phyloP scores from a whole-genome alignment of 2,888 invertebrate species.

The Tipula confusa region DNA sequence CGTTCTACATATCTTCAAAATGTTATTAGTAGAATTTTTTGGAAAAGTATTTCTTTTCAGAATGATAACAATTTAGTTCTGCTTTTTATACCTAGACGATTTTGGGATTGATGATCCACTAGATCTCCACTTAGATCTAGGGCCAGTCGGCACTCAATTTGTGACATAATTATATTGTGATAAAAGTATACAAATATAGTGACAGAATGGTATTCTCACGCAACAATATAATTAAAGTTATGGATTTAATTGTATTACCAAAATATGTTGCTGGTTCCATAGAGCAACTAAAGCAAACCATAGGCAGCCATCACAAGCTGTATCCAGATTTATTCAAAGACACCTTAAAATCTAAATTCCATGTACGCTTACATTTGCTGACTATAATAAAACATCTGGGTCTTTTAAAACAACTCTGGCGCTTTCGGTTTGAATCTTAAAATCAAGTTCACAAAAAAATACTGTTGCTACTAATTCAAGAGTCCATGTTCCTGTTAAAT shows the following conservation, averaged over 20 bases:
- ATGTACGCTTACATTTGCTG: slow-evolving; percentile 33
- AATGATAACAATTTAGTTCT: too few species aligned
- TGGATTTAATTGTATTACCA: slow-evolving; percentile 34
- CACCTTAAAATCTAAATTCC: slow-evolving; percentile 34
- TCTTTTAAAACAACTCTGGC: background rate
- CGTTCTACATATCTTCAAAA: too few species aligned
- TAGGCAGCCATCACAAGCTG: slow-evolving; percentile 32
- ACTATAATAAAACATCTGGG: background rate
- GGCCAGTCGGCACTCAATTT: too few species aligned
- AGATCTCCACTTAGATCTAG: too few species aligned
- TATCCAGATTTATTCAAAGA: slow-evolving; percentile 28
- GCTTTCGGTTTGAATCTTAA: slow-evolving; percentile 34
- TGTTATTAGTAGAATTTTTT: too few species aligned
- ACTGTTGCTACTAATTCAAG: slow-evolving; percentile 35
- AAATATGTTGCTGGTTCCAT: slow-evolving; percentile 31
- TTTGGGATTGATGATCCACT: too few species aligned
- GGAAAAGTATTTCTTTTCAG: too few species aligned
- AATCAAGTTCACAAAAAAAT: slow-evolving; percentile 35
- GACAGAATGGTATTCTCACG: too few species aligned
- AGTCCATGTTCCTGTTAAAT: slow-evolving; percentile 34
- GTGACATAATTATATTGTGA: too few species aligned
- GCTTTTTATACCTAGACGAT: too few species aligned
- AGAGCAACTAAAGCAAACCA: slow-evolving; percentile 33
- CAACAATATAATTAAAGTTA: slow-evolving; percentile 34
- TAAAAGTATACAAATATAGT: too few species aligned